Percentiles rank a stretch among this genome's conserved stretches.
These are phyloP conservation scores for Leucoraja erinaceus DNA, from an alignment of 2,113 vertebrate genomes.

Conservation along the genomic window DNA sequence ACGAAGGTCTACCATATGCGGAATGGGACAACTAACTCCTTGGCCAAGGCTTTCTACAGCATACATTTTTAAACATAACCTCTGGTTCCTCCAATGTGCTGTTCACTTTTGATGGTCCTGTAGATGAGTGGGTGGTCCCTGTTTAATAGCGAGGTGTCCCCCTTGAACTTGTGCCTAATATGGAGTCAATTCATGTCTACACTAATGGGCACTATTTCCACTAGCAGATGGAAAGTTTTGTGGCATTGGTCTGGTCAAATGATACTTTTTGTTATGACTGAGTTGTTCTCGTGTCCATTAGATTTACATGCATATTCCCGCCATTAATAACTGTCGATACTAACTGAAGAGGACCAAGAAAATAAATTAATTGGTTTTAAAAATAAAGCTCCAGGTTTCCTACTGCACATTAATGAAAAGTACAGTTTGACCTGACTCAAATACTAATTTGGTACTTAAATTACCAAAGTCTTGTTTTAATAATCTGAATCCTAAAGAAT, in stretches of 20 bases:
- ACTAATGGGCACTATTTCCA: constrained; percentile 23
- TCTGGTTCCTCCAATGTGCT: neutral
- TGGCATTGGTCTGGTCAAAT: neutral
- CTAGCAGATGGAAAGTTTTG: neutral
- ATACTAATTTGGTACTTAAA: neutral
- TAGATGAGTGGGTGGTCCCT: constrained; percentile 1
- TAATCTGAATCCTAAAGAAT: neutral
- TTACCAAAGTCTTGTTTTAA: neutral
- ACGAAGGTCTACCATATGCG: constrained; percentile 75
- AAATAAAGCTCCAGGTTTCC: neutral
- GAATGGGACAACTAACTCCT: constrained; percentile 86
- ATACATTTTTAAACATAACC: constrained; percentile 18
- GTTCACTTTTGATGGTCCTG: constrained; percentile 2
- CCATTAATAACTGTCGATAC: neutral
- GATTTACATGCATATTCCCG: neutral
- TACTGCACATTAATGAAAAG: neutral
- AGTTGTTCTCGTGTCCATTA: neutral
- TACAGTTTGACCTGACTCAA: neutral
- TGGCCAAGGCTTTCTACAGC: constrained; percentile 37
- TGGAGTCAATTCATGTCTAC: constrained; percentile 4
- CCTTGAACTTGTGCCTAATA: constrained; percentile 27
- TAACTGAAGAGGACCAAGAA: constrained; percentile 11
- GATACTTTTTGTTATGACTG: neutral
- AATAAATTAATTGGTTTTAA: neutral
- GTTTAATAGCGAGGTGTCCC: neutral